Conservation (phyloP, 2,797 vertebrate genomes). For the Lutjanus argentimaculatus region DNA sequence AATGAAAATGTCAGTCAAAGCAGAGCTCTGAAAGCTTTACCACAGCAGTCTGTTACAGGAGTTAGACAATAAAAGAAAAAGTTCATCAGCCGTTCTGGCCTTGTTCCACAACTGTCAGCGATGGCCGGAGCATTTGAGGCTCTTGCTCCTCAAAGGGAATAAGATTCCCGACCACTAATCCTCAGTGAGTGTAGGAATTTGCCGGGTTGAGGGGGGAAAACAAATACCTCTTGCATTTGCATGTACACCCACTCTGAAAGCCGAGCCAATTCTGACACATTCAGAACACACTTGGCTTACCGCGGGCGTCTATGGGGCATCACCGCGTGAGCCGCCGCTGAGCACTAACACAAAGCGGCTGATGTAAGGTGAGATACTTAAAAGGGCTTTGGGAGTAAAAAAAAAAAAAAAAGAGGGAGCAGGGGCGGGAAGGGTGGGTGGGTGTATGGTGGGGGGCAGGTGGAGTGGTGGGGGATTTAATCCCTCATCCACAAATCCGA, state of each 20-base stretch:
- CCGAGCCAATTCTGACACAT: conserved; percentile 84
- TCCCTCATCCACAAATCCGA: conserved; percentile 83
- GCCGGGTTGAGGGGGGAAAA: conserved; percentile 60
- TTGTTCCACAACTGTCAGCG: conserved; percentile 62
- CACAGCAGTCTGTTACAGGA: conserved; percentile 47
- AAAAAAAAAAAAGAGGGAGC: conserved; percentile 69
- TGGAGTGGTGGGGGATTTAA: conserved; percentile 77
- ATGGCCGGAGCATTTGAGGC: conserved; percentile 63
- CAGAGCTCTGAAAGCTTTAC: conserved; percentile 14
- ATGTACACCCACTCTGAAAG: conserved; percentile 81
- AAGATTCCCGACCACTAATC: conserved; percentile 81
- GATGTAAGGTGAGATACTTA: conserved; percentile 88
- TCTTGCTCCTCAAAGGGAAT: conserved; percentile 73
- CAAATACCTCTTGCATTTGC: conserved; percentile 82
- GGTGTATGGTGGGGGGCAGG: conserved; percentile 38
- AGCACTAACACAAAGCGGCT: conserved; percentile 78
- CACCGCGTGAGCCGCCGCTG: conserved; percentile 59
- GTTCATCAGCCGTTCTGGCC: conserved; percentile 58
- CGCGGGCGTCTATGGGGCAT: conserved; percentile 75
- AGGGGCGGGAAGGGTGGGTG: conserved; percentile 50
- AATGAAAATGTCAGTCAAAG: conserved; percentile 35
- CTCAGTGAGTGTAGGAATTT: conserved; percentile 81
- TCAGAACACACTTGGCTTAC: conserved; percentile 81
- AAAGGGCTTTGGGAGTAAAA: conserved; percentile 80
- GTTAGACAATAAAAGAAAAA: conserved; percentile 56